Percentiles rank a stretch among this genome's conserved stretches.
phyloP scores from a whole-genome alignment of 2,113 vertebrate genomes.

The Cacatua alba region DNA sequence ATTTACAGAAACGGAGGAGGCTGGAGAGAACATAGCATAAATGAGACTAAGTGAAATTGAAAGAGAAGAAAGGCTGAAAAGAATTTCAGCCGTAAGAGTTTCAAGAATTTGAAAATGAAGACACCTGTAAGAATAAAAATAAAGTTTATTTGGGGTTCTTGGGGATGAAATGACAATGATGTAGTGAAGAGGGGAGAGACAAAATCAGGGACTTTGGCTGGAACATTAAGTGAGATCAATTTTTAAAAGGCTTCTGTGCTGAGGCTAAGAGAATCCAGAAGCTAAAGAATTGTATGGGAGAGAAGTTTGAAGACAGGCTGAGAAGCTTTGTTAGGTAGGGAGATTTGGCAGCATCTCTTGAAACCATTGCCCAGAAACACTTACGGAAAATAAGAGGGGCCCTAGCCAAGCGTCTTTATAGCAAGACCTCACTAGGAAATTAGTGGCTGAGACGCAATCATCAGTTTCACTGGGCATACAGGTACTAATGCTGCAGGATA shows the following conservation, averaged over 20 bases:
- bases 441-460: not conserved
- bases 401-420: not conserved
- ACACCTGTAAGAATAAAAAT: not conserved
- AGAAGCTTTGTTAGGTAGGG: not conserved
- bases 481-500: not conserved
- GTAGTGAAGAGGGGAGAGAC: not conserved
- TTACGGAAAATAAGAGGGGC: not conserved
- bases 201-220: not conserved
- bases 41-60: not conserved
- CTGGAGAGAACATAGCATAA: not conserved
- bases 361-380: not conserved
- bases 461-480: not conserved
- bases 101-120: not conserved
- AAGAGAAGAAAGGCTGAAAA: not conserved
- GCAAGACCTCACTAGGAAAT: not conserved
- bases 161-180: not conserved
- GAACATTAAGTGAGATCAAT: not conserved
- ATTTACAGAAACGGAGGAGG: not conserved
- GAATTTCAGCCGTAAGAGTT: not conserved
- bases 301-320: not conserved
- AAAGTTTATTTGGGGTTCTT: not conserved
- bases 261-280: not conserved
- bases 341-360: not conserved
- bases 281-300: not conserved
- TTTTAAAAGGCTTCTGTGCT: not conserved